Percentiles rank a stretch among this genome's conserved stretches.
These are phyloP conservation scores for Scolopax rusticola DNA, from an alignment of 2,797 vertebrate genomes.

Conservation along the genomic window DNA sequence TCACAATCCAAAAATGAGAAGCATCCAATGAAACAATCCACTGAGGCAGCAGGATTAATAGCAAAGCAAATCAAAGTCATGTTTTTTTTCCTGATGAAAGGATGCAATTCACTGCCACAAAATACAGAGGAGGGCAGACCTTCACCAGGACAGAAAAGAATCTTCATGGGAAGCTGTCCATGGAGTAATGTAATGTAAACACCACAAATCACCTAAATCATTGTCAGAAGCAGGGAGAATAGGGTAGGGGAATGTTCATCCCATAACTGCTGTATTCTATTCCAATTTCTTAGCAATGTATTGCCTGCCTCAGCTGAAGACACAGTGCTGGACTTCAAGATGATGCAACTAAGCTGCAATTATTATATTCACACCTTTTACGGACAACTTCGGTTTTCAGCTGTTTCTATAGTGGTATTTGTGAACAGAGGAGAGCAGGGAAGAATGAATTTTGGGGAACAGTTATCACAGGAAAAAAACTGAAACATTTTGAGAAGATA, in stretches of 20 bases:
- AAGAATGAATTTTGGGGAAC: not conserved
- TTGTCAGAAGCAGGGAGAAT: not conserved
- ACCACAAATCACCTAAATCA: not conserved
- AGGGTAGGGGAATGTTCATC: not conserved
- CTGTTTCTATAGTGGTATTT: not conserved
- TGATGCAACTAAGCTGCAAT: not conserved
- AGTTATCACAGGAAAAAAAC: not conserved
- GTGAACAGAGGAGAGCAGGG: not conserved
- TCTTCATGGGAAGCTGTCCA: not conserved
- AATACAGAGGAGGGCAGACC: not conserved
- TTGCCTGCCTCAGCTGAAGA: not conserved
- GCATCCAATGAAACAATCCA: not conserved
- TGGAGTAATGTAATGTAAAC: not conserved
- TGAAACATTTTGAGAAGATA: slow-evolving; percentile 20
- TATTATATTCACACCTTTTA: not conserved
- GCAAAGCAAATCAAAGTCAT: not conserved
- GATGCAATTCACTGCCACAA: not conserved
- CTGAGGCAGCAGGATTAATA: not conserved
- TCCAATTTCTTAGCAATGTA: not conserved
- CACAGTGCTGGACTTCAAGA: not conserved
- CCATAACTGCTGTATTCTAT: not conserved
- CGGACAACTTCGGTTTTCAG: not conserved
- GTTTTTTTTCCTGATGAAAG: not conserved
- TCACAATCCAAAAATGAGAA: slow-evolving; percentile 3
- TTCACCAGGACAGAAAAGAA: not conserved